phyloP scores from a whole-genome alignment of 2,113 vertebrate species.

The Hydropotes inermis region DNA sequence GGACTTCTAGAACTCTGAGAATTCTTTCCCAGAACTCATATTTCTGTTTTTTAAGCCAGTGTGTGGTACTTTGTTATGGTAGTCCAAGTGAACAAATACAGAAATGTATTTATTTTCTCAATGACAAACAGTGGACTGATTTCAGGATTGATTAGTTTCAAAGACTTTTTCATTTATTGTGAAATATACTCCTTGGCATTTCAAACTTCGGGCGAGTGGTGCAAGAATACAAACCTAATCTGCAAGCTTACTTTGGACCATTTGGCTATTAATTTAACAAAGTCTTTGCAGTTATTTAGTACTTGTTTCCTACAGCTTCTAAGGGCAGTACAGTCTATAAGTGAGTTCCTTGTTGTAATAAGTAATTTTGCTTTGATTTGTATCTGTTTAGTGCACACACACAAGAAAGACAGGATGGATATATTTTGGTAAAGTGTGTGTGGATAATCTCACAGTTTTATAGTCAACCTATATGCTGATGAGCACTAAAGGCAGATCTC shows the following conservation, averaged over 20 bases:
- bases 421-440: background rate
- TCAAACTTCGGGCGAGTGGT: background rate
- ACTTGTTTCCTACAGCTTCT: background rate
- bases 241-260: slow-evolving; percentile 14
- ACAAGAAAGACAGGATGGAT: background rate
- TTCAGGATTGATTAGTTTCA: background rate
- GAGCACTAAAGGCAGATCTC: background rate
- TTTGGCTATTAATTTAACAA: background rate
- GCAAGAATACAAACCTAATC: background rate
- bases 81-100: background rate
- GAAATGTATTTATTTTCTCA: background rate
- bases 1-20: background rate
- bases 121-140: background rate
- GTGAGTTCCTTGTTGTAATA: background rate
- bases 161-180: background rate
- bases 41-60: background rate
- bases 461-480: background rate
- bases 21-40: background rate
- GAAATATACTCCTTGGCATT: background rate
- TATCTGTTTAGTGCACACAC: background rate
- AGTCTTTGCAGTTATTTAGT: background rate
- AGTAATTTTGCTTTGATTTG: background rate
- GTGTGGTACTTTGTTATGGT: background rate
- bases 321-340: background rate
- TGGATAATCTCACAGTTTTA: background rate